A percentile compares a stretch with the other conserved stretches of the same genome.
These are phyloP conservation scores for Crocodylus rhombifer DNA, from an alignment of 2,797 vertebrate genomes.

Conservation along the genomic window DNA sequence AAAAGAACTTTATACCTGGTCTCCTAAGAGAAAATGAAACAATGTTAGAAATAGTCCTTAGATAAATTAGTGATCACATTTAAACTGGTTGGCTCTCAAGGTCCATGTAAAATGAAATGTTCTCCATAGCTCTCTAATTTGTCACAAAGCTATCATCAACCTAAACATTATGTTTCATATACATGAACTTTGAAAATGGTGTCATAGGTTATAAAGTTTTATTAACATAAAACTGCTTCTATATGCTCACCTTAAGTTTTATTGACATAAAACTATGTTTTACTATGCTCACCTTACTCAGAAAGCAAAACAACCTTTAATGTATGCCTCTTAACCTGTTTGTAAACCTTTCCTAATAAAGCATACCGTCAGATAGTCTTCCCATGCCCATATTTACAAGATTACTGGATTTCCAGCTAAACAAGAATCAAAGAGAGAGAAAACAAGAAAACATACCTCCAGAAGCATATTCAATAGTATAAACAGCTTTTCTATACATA, in stretches of 20 bases:
- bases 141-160: neutral
- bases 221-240: neutral
- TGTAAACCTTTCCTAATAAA: neutral
- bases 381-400: neutral
- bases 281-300: neutral
- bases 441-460: neutral
- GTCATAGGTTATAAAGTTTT: neutral
- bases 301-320: neutral
- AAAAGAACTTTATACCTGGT: neutral
- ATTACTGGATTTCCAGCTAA: neutral
- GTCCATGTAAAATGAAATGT: neutral
- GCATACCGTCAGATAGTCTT: neutral
- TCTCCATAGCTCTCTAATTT: rapidly evolving
- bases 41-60: neutral
- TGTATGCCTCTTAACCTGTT: neutral
- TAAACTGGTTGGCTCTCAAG: neutral
- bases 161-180: rapidly evolving
- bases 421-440: neutral
- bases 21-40: neutral
- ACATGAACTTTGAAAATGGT: rapidly evolving
- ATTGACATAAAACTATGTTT: neutral
- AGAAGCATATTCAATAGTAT: neutral
- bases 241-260: neutral
- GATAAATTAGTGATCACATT: constrained; percentile 5
- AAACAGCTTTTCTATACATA: neutral